A percentile compares a stretch with the other conserved stretches of the same genome.
Evolutionary conservation across 2,888 invertebrate species (phyloP).

Genomic region (Spisula solida): DNA sequence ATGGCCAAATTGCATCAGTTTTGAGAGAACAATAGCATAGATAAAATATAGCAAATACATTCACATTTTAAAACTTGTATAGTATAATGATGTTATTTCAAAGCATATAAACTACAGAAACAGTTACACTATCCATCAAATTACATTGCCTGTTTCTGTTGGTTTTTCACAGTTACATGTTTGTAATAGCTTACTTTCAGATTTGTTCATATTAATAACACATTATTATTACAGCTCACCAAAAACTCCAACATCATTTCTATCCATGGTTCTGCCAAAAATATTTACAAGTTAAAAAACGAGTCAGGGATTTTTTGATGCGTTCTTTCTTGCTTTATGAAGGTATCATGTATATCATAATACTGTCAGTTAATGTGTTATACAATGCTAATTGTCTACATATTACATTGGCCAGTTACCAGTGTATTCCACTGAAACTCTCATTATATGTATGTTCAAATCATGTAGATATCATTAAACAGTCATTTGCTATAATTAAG

Average conservation of each 20-base stretch:
- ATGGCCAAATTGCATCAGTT: neutral
- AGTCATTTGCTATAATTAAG: neutral
- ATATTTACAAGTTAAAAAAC: neutral
- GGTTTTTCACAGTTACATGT: neutral
- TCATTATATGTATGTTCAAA: neutral
- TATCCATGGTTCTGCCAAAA: neutral
- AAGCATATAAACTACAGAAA: too few species aligned
- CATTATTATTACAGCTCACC: neutral
- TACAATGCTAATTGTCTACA: neutral
- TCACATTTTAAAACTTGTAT: too few species aligned
- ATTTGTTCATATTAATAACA: neutral
- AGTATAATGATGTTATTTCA: too few species aligned
- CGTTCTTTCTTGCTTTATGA: neutral
- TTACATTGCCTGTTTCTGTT: neutral
- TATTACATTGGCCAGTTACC: neutral
- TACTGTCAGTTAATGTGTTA: neutral
- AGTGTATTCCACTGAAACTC: neutral
- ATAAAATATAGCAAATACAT: too few species aligned
- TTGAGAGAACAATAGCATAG: neutral
- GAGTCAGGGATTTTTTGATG: slow-evolving; percentile 18
- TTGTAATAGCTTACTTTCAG: too few species aligned
- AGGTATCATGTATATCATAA: neutral
- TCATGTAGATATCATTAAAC: neutral
- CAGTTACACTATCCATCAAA: too few species aligned
- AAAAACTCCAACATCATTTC: neutral